These are phyloP conservation scores for Macaca nemestrina DNA, from an alignment of 2,113 vertebrate genomes.

Conservation along the genomic window DNA sequence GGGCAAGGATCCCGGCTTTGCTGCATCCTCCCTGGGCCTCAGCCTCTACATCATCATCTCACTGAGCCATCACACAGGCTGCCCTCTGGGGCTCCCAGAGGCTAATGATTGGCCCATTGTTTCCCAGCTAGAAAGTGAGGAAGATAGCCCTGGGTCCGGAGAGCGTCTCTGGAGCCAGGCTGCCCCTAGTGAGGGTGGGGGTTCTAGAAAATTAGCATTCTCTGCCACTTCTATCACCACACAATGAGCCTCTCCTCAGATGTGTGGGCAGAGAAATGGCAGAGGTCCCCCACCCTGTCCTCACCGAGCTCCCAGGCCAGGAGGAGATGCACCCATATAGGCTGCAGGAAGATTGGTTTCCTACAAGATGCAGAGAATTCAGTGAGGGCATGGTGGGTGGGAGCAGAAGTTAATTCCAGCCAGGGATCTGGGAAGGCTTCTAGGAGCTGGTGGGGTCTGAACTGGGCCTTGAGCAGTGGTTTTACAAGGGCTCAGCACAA, in stretches of 20 bases:
- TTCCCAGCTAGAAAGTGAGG: neutral
- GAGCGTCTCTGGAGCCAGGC: neutral
- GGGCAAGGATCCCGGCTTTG: neutral
- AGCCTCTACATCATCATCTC: neutral
- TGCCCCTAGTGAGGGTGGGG: neutral
- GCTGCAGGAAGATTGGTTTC: neutral
- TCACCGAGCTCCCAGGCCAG: neutral
- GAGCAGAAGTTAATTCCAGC: neutral
- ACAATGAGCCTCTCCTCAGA: neutral
- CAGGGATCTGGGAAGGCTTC: neutral
- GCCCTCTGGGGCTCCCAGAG: neutral
- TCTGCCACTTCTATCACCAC: neutral
- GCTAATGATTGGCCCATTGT: neutral
- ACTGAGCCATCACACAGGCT: neutral
- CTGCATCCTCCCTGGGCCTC: neutral
- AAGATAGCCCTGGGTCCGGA: neutral
- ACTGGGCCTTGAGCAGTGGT: neutral
- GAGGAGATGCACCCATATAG: neutral
- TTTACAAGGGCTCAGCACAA: neutral
- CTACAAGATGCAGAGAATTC: neutral
- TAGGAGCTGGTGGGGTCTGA: neutral
- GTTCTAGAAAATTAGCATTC: neutral
- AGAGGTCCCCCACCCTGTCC: neutral
- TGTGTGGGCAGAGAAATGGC: neutral
- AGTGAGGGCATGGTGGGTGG: fast-evolving